Percentiles rank a stretch among this genome's conserved stretches.
phyloP scores from a whole-genome alignment of 2,888 invertebrate genomes.

The Coenonympha glycerion region DNA sequence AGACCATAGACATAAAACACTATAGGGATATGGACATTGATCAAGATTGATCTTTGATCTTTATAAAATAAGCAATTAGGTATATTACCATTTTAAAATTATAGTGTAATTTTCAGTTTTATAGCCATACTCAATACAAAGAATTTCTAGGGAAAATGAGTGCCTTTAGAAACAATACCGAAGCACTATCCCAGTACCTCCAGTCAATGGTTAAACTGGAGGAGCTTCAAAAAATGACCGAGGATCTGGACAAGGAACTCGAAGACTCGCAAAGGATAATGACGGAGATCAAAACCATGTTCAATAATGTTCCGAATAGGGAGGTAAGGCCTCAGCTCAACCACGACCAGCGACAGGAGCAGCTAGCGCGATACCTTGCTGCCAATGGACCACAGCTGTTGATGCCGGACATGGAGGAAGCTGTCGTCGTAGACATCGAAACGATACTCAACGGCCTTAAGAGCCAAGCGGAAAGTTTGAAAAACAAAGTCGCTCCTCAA shows the following conservation, averaged over 20 bases:
- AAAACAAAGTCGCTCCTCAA: conserved; percentile 35
- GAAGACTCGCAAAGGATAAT: conserved; percentile 55
- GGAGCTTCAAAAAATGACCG: conserved; percentile 55
- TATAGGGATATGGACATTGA: too few species aligned
- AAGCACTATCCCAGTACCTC: conserved; percentile 46
- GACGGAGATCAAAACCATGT: conserved; percentile 53
- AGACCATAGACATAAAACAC: too few species aligned
- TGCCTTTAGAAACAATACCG: conserved; percentile 34
- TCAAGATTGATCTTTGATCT: too few species aligned
- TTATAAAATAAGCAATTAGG: too few species aligned
- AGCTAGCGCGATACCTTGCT: conserved; percentile 48
- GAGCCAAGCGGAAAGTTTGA: conserved; percentile 52
- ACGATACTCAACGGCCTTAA: conserved; percentile 51
- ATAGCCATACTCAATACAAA: too few species aligned
- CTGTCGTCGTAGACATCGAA: conserved; percentile 47
- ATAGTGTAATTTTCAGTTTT: too few species aligned
- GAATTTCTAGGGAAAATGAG: conserved; percentile 30
- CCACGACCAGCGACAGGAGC: conserved; percentile 41
- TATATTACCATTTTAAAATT: too few species aligned
- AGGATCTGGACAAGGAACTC: conserved; percentile 51
- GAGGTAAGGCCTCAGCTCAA: conserved; percentile 21
- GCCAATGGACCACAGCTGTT: conserved; percentile 47
- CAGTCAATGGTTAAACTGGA: conserved; percentile 51
- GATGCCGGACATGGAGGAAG: conserved; percentile 52
- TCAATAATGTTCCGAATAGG: conserved; percentile 40